Evolutionary conservation across 1,140 invertebrate genomes (phyloP).

Genomic region (Drosophila kanapiae): DNA sequence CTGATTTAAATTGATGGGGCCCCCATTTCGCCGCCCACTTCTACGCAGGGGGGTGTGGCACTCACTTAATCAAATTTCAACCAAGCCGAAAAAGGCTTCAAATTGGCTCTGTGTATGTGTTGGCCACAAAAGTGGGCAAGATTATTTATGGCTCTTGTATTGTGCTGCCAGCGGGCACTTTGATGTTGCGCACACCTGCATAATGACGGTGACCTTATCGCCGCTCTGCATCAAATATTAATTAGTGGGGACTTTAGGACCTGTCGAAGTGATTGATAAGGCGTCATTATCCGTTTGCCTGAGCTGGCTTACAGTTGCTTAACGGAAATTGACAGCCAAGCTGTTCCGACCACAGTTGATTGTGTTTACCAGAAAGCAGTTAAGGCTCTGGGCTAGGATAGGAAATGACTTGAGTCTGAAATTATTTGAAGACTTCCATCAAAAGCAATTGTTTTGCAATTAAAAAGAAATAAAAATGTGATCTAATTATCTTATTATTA

Average conservation of each 20-base stretch:
- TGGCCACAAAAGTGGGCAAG: conserved; percentile 22
- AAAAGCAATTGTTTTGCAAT: not conserved
- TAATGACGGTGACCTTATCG: conserved; percentile 50
- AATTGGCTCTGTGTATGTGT: conserved; percentile 36
- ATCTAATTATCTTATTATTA: conserved; percentile 1
- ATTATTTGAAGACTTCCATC: not conserved
- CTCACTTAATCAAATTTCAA: conserved; percentile 81
- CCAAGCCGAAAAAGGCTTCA: conserved; percentile 54
- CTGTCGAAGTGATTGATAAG: conserved; percentile 44
- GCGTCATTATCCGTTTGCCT: conserved; percentile 16
- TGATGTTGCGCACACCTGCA: conserved; percentile 47
- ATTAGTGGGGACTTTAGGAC: conserved; percentile 43
- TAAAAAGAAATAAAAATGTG: not conserved
- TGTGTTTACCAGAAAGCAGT: not conserved
- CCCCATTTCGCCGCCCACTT: conserved; percentile 39
- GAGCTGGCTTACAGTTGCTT: not conserved
- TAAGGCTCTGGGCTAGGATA: too few species aligned
- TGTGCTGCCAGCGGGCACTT: conserved; percentile 50
- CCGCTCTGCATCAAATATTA: conserved; percentile 56
- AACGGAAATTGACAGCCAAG: conserved; percentile 15
- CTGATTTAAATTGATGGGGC: conserved; percentile 78
- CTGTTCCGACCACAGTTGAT: not conserved
- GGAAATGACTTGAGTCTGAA: too few species aligned
- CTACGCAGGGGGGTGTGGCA: conserved; percentile 33
- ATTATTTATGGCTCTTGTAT: conserved; percentile 56